Base-by-base conservation (phyloP, 2,888 invertebrate genomes). In the Gisinianus flammeolus region DNA sequence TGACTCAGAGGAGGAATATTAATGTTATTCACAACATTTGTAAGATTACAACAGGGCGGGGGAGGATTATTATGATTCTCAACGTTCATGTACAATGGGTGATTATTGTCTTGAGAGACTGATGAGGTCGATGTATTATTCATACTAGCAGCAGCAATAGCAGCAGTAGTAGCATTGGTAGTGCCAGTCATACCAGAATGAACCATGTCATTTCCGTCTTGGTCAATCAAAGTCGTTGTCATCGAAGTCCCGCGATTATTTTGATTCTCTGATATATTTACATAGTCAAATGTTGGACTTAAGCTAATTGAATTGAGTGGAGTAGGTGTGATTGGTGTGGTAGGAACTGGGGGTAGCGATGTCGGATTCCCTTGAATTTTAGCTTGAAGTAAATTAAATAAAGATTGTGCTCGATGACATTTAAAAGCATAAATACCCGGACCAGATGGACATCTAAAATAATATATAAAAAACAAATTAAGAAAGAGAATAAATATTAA, bases 401-500 rank as follows among this genome's bases (percentile, higher is more conserved):
- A 89, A 80, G 92, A 90, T 85, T 95, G 93, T 10, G 97, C 97
- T 86, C 93, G 91, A 76, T 91, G 90, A 87, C 97, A 97, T 84
- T 92, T 92, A 87, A 98, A 98, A 26, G 95, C 96, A 88, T 95
- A 98, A 85, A 98, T 95, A 8, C 97, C 97, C 82, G 94, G 93
- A 0, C 98, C 98, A 1, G 96, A 96, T 72, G 93, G 92, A 87
- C 96, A 96, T 62, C 56, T 56, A 4, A 10, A 19, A 56, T 56
- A 44, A 44, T 44, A 44, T 44, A 10, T 10, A 44, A 44, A 44
- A 44, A 44, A 44, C 16, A n/a, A n/a, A n/a, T n/a, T n/a, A n/a
- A n/a, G 8, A 44, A 44, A 44, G 44, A 10, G 12, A 56, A 56
- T n/a, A 19, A 56, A 56, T 35, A 8, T 35, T n/a, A n/a, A n/a